These are phyloP conservation scores for Anaspis maculata DNA, from an alignment of 2,888 invertebrate species.

Conservation along the genomic window DNA sequence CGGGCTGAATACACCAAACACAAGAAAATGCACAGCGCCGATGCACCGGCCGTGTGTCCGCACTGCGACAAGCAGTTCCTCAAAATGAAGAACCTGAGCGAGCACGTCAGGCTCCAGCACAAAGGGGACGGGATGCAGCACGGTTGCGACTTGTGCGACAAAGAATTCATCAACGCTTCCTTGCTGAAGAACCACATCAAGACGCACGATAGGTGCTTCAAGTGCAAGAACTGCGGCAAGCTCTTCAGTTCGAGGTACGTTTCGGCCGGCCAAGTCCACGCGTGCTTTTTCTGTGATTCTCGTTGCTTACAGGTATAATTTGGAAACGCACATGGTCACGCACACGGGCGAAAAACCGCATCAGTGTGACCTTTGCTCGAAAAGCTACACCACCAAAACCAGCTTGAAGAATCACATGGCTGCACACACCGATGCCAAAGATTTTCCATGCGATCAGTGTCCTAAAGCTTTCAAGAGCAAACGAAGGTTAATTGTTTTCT, in stretches of 20 bases:
- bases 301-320: too few species aligned
- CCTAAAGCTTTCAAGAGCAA: slow-evolving; percentile 29
- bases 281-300: too few species aligned
- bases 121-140: slow-evolving; percentile 47
- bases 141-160: slow-evolving; percentile 47
- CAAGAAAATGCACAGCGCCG: slow-evolving; percentile 22
- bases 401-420: slow-evolving; percentile 27
- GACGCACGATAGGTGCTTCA: slow-evolving; percentile 44
- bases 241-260: slow-evolving; percentile 28
- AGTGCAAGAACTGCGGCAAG: slow-evolving; percentile 26
- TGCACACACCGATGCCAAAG: slow-evolving; percentile 25
- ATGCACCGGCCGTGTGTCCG: slow-evolving; percentile 23
- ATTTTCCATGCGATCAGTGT: slow-evolving; percentile 26
- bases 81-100: slow-evolving; percentile 28
- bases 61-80: slow-evolving; percentile 28
- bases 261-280: too few species aligned
- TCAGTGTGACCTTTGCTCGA: slow-evolving; percentile 27
- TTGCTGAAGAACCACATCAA: slow-evolving; percentile 45
- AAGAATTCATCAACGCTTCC: slow-evolving; percentile 45
- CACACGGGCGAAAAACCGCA: slow-evolving; percentile 29
- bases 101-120: slow-evolving; percentile 38
- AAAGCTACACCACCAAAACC: slow-evolving; percentile 25
- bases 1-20: slow-evolving; percentile 27
- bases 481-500: too few species aligned
- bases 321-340: slow-evolving; percentile 28